A percentile compares a stretch with the other conserved stretches of the same genome.
phyloP scores from a whole-genome alignment of 2,113 vertebrate genomes.

The Thermophis baileyi region DNA sequence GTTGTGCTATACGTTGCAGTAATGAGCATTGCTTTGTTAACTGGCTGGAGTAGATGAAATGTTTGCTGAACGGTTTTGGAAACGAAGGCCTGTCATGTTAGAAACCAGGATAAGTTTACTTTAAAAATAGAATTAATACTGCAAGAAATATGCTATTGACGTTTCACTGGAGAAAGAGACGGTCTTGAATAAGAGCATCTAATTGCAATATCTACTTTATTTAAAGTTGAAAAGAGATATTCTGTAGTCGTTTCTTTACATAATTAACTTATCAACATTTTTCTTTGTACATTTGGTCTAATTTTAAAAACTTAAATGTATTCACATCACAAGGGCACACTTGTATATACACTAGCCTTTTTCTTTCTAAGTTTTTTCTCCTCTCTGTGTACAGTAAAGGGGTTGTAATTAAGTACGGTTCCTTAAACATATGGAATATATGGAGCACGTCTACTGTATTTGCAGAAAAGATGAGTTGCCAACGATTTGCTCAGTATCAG shows the following conservation, averaged over 20 bases:
- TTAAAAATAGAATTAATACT: neutral
- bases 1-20: neutral
- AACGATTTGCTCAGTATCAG: neutral
- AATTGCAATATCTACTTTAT: neutral
- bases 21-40: neutral
- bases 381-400: neutral
- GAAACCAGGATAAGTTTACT: neutral
- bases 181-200: neutral
- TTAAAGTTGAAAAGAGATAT: neutral
- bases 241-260: neutral
- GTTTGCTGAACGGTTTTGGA: neutral
- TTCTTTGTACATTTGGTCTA: neutral
- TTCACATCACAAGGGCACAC: neutral
- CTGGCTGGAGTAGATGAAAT: neutral
- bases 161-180: neutral
- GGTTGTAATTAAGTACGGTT: neutral
- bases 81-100: neutral
- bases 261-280: neutral
- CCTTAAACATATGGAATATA: neutral
- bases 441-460: neutral
- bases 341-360: neutral
- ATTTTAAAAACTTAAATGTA: neutral
- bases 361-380: neutral
- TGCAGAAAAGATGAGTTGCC: neutral
- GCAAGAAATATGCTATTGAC: neutral